Base-by-base conservation (phyloP, 2,113 vertebrate genomes). In the Myxocyprinus asiaticus region DNA sequence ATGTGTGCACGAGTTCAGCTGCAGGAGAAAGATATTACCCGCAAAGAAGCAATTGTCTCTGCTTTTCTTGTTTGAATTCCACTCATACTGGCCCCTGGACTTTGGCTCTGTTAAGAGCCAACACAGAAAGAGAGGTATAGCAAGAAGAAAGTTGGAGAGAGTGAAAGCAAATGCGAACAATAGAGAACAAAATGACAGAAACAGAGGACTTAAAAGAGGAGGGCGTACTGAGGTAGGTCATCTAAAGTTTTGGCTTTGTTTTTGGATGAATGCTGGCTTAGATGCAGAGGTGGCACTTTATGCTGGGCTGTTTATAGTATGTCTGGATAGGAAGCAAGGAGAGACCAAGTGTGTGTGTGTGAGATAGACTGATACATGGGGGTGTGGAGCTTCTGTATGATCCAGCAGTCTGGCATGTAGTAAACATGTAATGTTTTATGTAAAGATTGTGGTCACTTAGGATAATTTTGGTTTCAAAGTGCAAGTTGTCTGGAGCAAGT, bases 41-140 rank as follows among this genome's bases (percentile, higher is more conserved):
- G 83, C 69, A 81, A 86, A 86, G 79, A 85, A 78, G 75, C 44
- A 58, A 85, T 86, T 87, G 86, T 85, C 89, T 87, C 84, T 82
- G 69, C 82, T 82, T 81, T 78, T 79, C 67, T 83, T 82, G 78
- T 85, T 85, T 79, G 82, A 87, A 89, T 88, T 90, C 87, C 87
- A 84, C 81, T 86, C 88, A 82, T 90, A 84, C 83, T 81, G 72
- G 66, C 65, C 78, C 53, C 81, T 81, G 80, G 71, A 81, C 81
- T 64, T 67, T 86, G 83, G 81, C 81, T 66, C n/a, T 44, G 22
- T 84, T 75, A 72, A 50, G 65, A 45, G 66, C 75, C 72, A 8
- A 72, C 44, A 63, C 51, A 79, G 53, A 45, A 80, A 61, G 53
- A 78, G 74, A 77, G 45, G 17, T 65, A 17, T 51, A 61, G 67